Percentiles rank a stretch among this genome's conserved stretches.
These are phyloP conservation scores for Phainopepla nitens DNA, from an alignment of 2,113 vertebrate genomes.

Conservation along the genomic window DNA sequence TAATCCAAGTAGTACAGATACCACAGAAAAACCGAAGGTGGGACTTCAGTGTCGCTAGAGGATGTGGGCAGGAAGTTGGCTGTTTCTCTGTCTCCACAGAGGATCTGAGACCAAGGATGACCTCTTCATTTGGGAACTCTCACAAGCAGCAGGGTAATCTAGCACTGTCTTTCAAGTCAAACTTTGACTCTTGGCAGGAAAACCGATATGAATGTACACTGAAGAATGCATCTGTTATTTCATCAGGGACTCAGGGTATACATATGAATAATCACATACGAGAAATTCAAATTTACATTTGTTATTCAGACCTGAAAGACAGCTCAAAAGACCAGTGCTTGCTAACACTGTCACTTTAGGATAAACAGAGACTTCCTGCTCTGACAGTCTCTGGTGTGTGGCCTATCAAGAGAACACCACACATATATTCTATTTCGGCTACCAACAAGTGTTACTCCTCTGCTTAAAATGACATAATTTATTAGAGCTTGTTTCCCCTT, in stretches of 20 bases:
- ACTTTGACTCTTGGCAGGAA: neutral
- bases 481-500: neutral
- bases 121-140: neutral
- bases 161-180: neutral
- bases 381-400: neutral
- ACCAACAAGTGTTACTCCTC: neutral
- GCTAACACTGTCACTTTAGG: neutral
- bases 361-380: neutral
- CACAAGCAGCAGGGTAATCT: neutral
- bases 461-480: neutral
- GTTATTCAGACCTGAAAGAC: neutral
- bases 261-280: accelerated
- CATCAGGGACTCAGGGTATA: neutral
- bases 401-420: neutral
- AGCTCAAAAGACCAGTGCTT: neutral
- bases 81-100: neutral
- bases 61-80: neutral
- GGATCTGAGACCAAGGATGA: neutral
- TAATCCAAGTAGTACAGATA: neutral
- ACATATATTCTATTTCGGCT: neutral
- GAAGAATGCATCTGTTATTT: neutral
- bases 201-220: accelerated
- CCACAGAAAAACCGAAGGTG: neutral
- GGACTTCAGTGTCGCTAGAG: neutral
- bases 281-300: neutral